Conservation (phyloP, 2,797 vertebrate species). For the Peromyscus aztecus region DNA sequence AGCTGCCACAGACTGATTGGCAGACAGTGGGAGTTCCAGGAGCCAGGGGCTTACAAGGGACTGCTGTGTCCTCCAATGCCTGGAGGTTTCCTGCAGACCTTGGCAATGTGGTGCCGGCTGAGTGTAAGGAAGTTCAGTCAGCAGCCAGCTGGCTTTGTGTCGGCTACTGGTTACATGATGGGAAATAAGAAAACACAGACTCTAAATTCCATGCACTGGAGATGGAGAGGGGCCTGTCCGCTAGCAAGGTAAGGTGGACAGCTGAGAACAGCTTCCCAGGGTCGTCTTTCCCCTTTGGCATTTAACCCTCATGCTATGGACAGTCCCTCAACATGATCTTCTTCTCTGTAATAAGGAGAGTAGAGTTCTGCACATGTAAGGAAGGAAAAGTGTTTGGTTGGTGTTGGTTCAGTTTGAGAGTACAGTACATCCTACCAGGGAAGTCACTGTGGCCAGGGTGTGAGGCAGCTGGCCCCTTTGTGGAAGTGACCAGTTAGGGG, state of each 20-base stretch:
- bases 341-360: not conserved
- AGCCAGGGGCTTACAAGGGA: not conserved
- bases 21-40: not conserved
- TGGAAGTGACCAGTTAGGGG: not conserved
- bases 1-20: not conserved
- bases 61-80: not conserved
- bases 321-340: accelerated
- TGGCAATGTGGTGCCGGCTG: not conserved
- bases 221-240: not conserved
- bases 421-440: not conserved
- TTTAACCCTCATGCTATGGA: too few species aligned
- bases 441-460: not conserved
- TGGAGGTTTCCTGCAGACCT: not conserved
- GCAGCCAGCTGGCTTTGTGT: not conserved
- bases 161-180: not conserved
- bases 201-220: too few species aligned
- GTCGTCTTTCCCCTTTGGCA: not conserved
- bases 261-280: not conserved
- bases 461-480: not conserved
- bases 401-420: not conserved
- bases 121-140: not conserved
- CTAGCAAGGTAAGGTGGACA: not conserved
- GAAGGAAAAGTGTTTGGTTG: not conserved
- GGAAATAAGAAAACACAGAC: not conserved
- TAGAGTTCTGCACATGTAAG: too few species aligned